Evolutionary conservation across 2,888 invertebrate genomes (phyloP).

Genomic region (Amphipyra tragopoginis): DNA sequence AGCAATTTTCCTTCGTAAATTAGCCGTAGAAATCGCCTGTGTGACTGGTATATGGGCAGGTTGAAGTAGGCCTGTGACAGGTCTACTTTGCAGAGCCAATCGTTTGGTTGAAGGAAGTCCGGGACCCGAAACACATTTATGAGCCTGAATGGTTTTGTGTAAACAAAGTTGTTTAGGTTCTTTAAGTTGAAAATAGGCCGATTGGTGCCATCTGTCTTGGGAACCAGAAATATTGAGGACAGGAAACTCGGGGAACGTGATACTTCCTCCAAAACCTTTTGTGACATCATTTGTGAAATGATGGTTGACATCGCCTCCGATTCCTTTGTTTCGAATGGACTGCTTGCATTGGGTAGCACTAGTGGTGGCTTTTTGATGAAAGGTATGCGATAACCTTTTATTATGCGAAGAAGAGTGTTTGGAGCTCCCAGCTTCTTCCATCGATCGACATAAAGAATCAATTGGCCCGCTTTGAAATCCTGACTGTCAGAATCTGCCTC

Average conservation of each 20-base stretch:
- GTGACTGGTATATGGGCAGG: conserved; percentile 30
- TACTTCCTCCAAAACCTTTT: neutral
- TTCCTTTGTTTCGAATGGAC: neutral
- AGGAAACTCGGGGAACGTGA: neutral
- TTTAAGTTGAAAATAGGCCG: conserved; percentile 2
- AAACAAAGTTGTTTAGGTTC: neutral
- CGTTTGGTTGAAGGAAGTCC: conserved; percentile 53
- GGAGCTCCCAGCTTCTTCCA: conserved; percentile 4
- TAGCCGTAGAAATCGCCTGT: conserved; percentile 53
- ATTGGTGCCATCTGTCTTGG: neutral
- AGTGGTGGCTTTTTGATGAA: neutral
- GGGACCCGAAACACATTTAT: conserved; percentile 28
- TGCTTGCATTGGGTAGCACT: neutral
- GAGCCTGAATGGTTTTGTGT: neutral
- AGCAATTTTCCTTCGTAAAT: conserved; percentile 30
- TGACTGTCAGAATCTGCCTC: neutral
- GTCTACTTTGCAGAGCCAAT: conserved; percentile 57
- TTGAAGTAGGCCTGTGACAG: conserved; percentile 56
- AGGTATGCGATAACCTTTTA: conserved; percentile 1
- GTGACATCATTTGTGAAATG: neutral
- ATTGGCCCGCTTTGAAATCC: conserved; percentile 1
- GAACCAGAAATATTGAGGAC: neutral
- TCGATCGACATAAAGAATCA: neutral
- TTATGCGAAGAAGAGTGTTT: neutral
- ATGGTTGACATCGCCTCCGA: neutral